phyloP scores from a whole-genome alignment of 2,113 vertebrate genomes.

The Erythrocercus mccallii region DNA sequence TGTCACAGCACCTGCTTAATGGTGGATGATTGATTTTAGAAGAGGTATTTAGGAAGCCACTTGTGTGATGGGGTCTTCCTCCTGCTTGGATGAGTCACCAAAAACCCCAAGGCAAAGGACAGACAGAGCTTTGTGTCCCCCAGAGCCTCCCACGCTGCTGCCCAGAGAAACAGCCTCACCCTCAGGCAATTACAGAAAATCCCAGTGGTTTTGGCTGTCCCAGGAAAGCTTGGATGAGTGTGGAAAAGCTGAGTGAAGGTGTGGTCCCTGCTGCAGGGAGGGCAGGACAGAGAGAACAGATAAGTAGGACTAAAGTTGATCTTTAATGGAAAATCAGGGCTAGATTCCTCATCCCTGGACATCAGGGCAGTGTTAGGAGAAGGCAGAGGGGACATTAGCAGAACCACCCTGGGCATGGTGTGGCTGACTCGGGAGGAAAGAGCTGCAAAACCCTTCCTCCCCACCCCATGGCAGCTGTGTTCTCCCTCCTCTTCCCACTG shows the following conservation, averaged over 20 bases:
- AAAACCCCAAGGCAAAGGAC: neutral
- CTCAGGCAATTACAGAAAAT: neutral
- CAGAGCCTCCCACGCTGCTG: neutral
- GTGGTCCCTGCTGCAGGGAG: neutral
- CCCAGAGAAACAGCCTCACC: neutral
- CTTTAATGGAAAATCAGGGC: neutral
- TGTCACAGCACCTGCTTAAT: neutral
- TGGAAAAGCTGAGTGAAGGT: neutral
- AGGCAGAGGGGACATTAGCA: neutral
- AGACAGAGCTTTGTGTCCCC: neutral
- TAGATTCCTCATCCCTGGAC: neutral
- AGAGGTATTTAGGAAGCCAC: neutral
- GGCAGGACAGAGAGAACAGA: neutral
- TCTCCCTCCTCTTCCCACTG: neutral
- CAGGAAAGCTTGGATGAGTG: neutral
- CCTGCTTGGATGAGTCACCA: neutral
- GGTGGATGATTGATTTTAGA: neutral
- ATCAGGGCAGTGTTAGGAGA: neutral
- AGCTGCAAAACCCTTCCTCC: neutral
- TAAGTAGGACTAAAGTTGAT: neutral
- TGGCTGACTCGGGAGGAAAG: neutral
- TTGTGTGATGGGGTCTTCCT: neutral
- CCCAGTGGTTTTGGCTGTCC: fast-evolving
- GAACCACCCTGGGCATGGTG: neutral
- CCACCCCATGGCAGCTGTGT: neutral